Base-by-base conservation (phyloP, 2,113 vertebrate species). In the Lutjanus erythropterus region DNA sequence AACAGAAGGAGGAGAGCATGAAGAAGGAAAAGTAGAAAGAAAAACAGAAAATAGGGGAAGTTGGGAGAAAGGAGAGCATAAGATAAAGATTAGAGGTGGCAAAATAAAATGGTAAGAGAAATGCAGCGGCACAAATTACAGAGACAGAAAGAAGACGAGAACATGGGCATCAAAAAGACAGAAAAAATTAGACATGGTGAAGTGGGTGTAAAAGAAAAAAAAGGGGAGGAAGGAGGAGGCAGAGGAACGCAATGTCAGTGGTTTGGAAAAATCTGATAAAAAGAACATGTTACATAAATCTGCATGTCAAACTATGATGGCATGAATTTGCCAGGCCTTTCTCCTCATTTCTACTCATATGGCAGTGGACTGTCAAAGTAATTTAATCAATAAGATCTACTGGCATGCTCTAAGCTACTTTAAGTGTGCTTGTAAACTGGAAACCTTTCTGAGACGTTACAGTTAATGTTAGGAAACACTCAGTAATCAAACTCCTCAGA, bases 91-190 rank as follows among this genome's bases (percentile, higher is more conserved):
- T 53, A 62, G 39, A 84, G 23, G 31, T 69, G 68, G 73, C 47
- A 82, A 83, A 62, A 79, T 8, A 68, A 78, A 67, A 78, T 49
- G 14, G 46, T 47, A 67, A 2, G 52, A 58, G 39, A 81, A 69
- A 70, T 44, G 39, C 6, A 73, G 53, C 2, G 1, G 7, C 15
- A 64, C 16, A 87, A 79, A 87, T 85, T 73, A 75, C 59, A 78
- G 23, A 47, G 42, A 35, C 11, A 52, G 33, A 37, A n/a, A 29
- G 31, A 66, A 18, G 6, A n/a, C n/a, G n/a, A 68, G n/a, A 75
- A 59, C 25, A 3, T 47, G 4, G 41, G 41, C 10, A 72, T 74
- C 31, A n/a, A n/a, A n/a, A n/a, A n/a, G n/a, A 75, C 1, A 12
- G 55, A 75, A 37, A 64, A 56, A 71, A n/a, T n/a, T n/a, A n/a